These are phyloP conservation scores for Magallana angulata DNA, from an alignment of 1,140 invertebrate species.

Conservation along the genomic window DNA sequence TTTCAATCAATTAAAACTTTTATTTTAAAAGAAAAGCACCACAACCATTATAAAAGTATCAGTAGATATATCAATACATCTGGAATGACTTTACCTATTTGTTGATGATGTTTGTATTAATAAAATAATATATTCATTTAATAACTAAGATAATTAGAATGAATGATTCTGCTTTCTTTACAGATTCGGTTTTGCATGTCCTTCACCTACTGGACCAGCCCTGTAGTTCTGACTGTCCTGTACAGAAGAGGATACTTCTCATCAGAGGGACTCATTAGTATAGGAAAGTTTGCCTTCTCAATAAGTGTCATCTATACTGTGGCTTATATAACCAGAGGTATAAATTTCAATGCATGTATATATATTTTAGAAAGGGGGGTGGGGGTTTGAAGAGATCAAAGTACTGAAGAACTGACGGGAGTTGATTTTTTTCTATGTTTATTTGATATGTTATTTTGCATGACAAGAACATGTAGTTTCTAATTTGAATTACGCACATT, in stretches of 20 bases:
- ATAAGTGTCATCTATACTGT: slow-evolving; percentile 43
- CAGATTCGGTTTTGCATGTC: slow-evolving; percentile 55
- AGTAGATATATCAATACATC: too few species aligned
- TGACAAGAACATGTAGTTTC: too few species aligned
- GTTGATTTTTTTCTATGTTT: too few species aligned
- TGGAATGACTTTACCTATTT: too few species aligned
- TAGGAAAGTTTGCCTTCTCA: slow-evolving; percentile 39
- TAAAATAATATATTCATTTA: too few species aligned
- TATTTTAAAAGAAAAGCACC: background rate
- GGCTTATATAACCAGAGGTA: slow-evolving; percentile 48
- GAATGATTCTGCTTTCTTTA: background rate
- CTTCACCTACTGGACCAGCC: slow-evolving; percentile 53
- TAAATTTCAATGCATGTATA: background rate
- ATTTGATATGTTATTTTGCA: too few species aligned
- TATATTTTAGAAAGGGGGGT: background rate
- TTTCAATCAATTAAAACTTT: background rate
- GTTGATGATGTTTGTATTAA: too few species aligned
- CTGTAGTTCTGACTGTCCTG: slow-evolving; percentile 40
- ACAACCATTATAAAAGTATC: too few species aligned
- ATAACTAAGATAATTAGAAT: too few species aligned
- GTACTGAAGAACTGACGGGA: too few species aligned
- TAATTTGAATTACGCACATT: too few species aligned
- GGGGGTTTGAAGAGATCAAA: too few species aligned
- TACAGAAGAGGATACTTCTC: slow-evolving; percentile 54
- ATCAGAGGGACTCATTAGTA: slow-evolving; percentile 43